Evolutionary conservation across 2,113 vertebrate species (phyloP).

Genomic region (Abramis brama): DNA sequence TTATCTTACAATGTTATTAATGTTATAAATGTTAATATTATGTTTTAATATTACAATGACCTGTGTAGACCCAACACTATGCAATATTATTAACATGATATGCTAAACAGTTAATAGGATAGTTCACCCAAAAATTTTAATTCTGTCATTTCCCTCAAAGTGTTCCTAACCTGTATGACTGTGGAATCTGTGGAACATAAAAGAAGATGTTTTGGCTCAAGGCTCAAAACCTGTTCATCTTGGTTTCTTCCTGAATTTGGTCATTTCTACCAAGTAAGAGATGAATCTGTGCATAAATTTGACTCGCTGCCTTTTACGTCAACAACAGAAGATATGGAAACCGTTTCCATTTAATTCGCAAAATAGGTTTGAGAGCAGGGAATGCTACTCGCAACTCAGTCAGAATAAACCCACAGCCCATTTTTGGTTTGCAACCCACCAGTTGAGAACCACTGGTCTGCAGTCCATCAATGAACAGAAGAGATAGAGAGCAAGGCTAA

Average conservation of each 20-base stretch:
- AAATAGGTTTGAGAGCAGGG: neutral
- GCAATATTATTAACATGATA: neutral
- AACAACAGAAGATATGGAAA: slow-evolving; percentile 9
- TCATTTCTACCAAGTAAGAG: slow-evolving; percentile 12
- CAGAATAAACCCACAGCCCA: neutral
- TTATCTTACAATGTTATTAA: neutral
- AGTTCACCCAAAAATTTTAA: too few relatives aligned
- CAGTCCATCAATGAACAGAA: slow-evolving; percentile 36
- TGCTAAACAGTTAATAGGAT: neutral
- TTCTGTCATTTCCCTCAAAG: too few relatives aligned
- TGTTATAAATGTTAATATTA: too few relatives aligned
- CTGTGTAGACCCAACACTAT: neutral
- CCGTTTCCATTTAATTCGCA: neutral
- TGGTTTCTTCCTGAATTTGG: neutral
- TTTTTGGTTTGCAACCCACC: slow-evolving; percentile 7
- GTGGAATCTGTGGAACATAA: too few relatives aligned
- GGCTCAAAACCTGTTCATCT: neutral
- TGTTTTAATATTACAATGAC: neutral
- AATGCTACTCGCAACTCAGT: neutral
- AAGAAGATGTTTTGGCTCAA: too few relatives aligned
- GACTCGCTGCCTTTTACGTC: neutral
- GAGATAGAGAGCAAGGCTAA: slow-evolving; percentile 8
- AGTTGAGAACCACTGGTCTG: slow-evolving; percentile 19
- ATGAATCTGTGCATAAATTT: neutral
- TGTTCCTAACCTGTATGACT: too few relatives aligned